Conservation (phyloP, 2,888 invertebrate genomes). For the Julus scandinavius region DNA sequence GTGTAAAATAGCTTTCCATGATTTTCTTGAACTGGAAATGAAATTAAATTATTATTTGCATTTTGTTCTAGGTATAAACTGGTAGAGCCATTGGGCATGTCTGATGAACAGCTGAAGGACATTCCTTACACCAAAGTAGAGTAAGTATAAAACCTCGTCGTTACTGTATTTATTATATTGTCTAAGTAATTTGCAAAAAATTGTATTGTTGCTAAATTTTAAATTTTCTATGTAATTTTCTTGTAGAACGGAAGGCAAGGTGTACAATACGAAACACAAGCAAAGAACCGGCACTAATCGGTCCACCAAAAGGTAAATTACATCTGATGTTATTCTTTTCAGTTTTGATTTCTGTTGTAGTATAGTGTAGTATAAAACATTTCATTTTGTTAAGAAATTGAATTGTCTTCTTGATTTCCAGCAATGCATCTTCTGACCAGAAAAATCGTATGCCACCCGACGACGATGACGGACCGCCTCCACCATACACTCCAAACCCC, state of each 20-base stretch:
- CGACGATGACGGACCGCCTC: constrained; percentile 55
- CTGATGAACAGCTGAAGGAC: constrained; percentile 56
- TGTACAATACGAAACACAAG: constrained; percentile 50
- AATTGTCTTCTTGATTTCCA: not conserved
- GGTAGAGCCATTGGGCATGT: constrained; percentile 53
- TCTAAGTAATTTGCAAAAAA: not conserved
- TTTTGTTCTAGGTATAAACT: constrained; percentile 54
- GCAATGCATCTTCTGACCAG: constrained; percentile 54
- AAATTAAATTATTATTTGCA: not conserved
- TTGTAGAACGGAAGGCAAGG: constrained; percentile 55
- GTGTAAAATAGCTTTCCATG: too few species aligned
- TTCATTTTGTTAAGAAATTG: not conserved
- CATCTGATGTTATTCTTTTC: not conserved
- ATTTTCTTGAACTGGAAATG: too few species aligned
- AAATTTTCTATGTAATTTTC: not conserved
- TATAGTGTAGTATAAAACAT: too few species aligned
- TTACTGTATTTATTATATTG: not conserved
- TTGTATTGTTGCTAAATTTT: not conserved
- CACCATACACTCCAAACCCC: constrained; percentile 53
- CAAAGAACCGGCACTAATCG: constrained; percentile 42
- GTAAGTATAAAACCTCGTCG: constrained; percentile 53
- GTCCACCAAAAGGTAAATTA: not conserved
- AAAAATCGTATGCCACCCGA: constrained; percentile 50
- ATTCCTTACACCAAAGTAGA: constrained; percentile 58
- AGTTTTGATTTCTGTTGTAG: not conserved